These are phyloP conservation scores for Liodrosophila aerea DNA, from an alignment of 2,888 invertebrate species.

Conservation along the genomic window DNA sequence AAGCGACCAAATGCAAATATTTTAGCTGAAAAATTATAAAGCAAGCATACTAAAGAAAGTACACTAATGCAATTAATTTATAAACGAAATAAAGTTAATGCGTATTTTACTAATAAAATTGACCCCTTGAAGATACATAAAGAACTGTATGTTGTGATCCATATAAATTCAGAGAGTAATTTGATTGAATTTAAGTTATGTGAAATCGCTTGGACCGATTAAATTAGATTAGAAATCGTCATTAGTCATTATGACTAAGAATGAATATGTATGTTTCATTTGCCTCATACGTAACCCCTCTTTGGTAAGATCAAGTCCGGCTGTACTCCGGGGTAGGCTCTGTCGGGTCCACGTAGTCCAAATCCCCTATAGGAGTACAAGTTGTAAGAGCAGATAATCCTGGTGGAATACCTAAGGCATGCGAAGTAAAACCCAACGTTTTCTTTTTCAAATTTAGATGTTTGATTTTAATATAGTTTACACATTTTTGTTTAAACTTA, in stretches of 20 bases:
- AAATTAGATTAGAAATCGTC: no score
- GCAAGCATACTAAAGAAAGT: constrained; percentile 10
- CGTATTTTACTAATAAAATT: constrained; percentile 32
- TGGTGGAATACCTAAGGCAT: not conserved
- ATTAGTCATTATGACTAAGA: no score
- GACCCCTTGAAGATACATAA: constrained; percentile 24
- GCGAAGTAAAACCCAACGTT: constrained; percentile 2
- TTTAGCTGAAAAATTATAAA: constrained; percentile 40
- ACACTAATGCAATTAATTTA: constrained; percentile 32
- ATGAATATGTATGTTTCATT: no score
- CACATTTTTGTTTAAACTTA: constrained; percentile 32
- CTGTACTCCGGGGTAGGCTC: no score
- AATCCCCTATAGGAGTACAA: no score
- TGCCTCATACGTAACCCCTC: no score
- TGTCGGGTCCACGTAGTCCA: no score
- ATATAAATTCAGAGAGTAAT: constrained; percentile 1
- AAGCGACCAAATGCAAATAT: constrained; percentile 42
- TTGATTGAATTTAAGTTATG: no score
- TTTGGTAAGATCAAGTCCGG: no score
- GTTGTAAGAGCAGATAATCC: no score
- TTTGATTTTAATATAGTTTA: constrained; percentile 32
- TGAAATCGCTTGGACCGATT: no score
- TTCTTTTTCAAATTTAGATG: constrained; percentile 29
- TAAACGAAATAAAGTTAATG: constrained; percentile 11
- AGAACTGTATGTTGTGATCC: constrained; percentile 22